A percentile compares a stretch with the other conserved stretches of the same genome.
Conservation (phyloP, 2,888 invertebrate species). For the Lysandra coridon region DNA sequence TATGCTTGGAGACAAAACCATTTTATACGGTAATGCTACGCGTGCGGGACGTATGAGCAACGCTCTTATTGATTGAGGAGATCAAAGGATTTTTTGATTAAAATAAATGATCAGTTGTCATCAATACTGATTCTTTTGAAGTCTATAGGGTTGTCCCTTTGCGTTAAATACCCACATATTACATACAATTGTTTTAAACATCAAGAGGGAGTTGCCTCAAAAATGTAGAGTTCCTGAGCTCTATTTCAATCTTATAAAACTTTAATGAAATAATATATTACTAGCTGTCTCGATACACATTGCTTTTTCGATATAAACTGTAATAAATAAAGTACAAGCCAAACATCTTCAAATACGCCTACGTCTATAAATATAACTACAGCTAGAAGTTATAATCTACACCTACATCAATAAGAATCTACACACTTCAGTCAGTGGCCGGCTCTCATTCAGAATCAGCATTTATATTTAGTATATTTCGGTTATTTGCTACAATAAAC, state of each 20-base stretch:
- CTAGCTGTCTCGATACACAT: background rate
- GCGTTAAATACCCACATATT: background rate
- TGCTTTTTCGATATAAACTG: background rate
- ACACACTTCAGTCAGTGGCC: too few species aligned
- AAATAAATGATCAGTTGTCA: background rate
- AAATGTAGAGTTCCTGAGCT: background rate
- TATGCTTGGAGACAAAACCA: background rate
- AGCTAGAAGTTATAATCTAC: too few species aligned
- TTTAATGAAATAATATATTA: background rate
- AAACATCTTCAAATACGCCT: too few species aligned
- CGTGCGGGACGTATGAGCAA: background rate
- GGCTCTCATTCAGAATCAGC: too few species aligned
- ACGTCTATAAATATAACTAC: too few species aligned
- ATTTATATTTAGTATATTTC: too few species aligned
- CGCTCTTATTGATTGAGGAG: background rate
- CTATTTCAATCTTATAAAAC: background rate
- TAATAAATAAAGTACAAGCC: background rate
- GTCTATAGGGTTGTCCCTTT: background rate
- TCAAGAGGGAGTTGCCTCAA: background rate
- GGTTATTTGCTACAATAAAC: too few species aligned
- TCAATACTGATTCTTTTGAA: background rate
- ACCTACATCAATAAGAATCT: too few species aligned
- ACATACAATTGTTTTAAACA: background rate
- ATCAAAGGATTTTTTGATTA: background rate
- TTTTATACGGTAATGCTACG: background rate